Evolutionary conservation across 2,888 invertebrate genomes (phyloP).

Genomic region (Lordiphosa andalusiaca): DNA sequence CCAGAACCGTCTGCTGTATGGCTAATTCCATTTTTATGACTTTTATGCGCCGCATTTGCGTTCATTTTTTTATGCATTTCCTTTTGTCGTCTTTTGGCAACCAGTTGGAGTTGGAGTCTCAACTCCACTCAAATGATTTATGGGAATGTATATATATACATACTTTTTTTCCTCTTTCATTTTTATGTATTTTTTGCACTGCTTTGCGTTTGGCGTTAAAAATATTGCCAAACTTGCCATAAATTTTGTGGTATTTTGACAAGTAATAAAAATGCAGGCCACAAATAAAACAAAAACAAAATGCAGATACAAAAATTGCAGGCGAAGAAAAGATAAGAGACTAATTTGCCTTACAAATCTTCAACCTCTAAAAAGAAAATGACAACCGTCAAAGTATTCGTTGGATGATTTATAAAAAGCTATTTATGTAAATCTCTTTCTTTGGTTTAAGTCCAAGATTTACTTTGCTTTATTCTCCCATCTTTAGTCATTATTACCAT

Average conservation of each 20-base stretch:
- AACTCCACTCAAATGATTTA: conserved; percentile 55
- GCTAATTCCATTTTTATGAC: conserved; percentile 70
- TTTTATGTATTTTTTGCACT: conserved; percentile 20
- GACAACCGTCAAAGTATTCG: conserved; percentile 52
- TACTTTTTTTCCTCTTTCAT: conserved; percentile 31
- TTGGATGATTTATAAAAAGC: conserved; percentile 53
- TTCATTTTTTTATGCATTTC: conserved; percentile 34
- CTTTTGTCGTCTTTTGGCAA: conserved; percentile 20
- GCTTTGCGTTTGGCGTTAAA: conserved; percentile 63
- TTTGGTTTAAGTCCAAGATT: conserved; percentile 7
- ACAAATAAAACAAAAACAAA: conserved; percentile 35
- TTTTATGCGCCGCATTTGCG: conserved; percentile 56
- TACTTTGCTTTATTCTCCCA: conserved; percentile 14
- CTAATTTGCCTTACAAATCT: conserved; percentile 58
- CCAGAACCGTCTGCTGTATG: conserved; percentile 38
- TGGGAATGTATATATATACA: conserved; percentile 27
- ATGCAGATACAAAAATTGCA: conserved; percentile 47
- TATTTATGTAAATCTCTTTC: conserved; percentile 14
- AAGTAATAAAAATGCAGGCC: conserved; percentile 71
- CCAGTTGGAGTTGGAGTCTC: conserved; percentile 26
- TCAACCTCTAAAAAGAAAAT: conserved; percentile 26
- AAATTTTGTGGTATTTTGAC: conserved; percentile 68
- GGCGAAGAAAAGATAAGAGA: conserved; percentile 21
- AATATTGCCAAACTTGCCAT: conserved; percentile 67
- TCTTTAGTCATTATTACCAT: conserved; percentile 29